A percentile compares a stretch with the other conserved stretches of the same genome.
These are phyloP conservation scores for Branchipolynoe longqiensis DNA, from an alignment of 2,888 invertebrate genomes.

Conservation along the genomic window DNA sequence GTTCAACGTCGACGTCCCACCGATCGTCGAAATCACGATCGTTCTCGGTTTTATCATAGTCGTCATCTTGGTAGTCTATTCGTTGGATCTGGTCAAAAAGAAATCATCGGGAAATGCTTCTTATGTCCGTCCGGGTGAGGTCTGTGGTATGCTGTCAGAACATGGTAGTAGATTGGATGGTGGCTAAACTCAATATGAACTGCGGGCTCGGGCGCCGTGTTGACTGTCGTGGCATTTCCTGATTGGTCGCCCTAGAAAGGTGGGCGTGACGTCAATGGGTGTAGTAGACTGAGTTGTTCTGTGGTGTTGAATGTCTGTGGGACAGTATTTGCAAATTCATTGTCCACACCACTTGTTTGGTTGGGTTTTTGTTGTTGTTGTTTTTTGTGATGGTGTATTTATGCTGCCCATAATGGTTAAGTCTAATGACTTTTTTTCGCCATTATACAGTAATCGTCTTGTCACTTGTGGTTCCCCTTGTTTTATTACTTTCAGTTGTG, in stretches of 20 bases:
- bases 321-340: background rate
- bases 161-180: background rate
- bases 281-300: background rate
- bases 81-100: background rate
- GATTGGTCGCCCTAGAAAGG: slow-evolving; percentile 48
- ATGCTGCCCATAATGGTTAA: too few species aligned
- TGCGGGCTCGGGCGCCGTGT: background rate
- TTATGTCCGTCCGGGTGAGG: background rate
- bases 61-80: slow-evolving; percentile 14
- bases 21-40: slow-evolving; percentile 43
- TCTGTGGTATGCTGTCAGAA: background rate
- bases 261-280: slow-evolving; percentile 43
- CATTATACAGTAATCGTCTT: too few species aligned
- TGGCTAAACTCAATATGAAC: background rate
- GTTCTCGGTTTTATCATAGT: slow-evolving; percentile 28
- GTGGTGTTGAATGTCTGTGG: too few species aligned
- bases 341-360: background rate
- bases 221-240: slow-evolving; percentile 49
- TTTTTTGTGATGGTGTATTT: background rate
- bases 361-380: slow-evolving; percentile 1
- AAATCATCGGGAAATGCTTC: background rate
- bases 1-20: background rate
- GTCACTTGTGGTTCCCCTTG: too few species aligned
- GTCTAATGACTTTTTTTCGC: too few species aligned
- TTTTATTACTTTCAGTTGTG: too few species aligned